Conservation (phyloP, 1,140 invertebrate genomes). For the Araneus ventricosus region DNA sequence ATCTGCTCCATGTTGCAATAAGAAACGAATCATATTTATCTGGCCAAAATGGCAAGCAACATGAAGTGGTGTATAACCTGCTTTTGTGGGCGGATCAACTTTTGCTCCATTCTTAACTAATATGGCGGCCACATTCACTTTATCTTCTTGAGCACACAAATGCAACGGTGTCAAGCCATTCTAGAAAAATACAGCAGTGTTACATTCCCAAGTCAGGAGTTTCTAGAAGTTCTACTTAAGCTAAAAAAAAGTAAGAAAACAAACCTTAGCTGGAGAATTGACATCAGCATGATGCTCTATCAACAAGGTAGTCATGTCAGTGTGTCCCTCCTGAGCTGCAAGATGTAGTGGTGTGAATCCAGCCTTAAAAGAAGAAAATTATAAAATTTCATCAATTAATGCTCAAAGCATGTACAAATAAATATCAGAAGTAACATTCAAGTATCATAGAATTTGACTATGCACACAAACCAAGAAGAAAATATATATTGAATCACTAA, state of each 20-base stretch:
- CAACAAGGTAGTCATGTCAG: slow-evolving; percentile 96
- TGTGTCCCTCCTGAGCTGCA: slow-evolving; percentile 97
- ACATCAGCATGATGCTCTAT: slow-evolving; percentile 95
- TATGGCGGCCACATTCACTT: slow-evolving; percentile 94
- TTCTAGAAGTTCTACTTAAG: too few species aligned
- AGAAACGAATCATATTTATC: slow-evolving; percentile 96
- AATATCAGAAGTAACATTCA: neutral
- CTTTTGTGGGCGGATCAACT: slow-evolving; percentile 93
- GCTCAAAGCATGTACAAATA: neutral
- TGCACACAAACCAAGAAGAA: neutral
- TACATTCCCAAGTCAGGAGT: too few species aligned
- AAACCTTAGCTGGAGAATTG: slow-evolving; percentile 91
- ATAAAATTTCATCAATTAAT: neutral
- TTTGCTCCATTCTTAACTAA: slow-evolving; percentile 93
- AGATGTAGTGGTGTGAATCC: slow-evolving; percentile 97
- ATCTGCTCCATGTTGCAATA: slow-evolving; percentile 88
- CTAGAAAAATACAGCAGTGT: slow-evolving; percentile 79
- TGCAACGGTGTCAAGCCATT: slow-evolving; percentile 95
- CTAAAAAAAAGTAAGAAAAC: slow-evolving; percentile 66
- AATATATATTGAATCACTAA: neutral
- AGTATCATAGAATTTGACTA: neutral
- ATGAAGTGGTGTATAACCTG: slow-evolving; percentile 98
- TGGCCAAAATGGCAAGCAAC: slow-evolving; percentile 99
- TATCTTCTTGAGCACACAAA: slow-evolving; percentile 93
- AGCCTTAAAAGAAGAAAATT: slow-evolving; percentile 78